Percentiles rank a stretch among this genome's conserved stretches.
Evolutionary conservation across 1,140 invertebrate genomes (phyloP).

Genomic region (Rhagoletis pomonella): DNA sequence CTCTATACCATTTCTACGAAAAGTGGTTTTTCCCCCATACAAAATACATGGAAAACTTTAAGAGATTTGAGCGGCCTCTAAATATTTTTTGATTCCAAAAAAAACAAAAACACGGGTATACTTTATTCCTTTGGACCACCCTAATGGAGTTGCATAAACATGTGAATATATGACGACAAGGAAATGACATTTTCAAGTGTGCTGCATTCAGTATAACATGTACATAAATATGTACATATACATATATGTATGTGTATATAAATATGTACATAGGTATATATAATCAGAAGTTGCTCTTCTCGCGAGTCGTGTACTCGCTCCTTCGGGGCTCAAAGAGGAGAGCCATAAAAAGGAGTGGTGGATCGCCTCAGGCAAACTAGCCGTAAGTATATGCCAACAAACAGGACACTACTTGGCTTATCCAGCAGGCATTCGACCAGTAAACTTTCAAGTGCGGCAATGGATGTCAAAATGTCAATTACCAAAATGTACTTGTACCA

Average conservation of each 20-base stretch:
- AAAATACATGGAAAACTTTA: too few relatives aligned
- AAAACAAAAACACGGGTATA: too few relatives aligned
- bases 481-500: conserved; percentile 21
- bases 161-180: too few relatives aligned
- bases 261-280: neutral
- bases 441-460: conserved; percentile 34
- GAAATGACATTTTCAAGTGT: too few relatives aligned
- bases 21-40: too few relatives aligned
- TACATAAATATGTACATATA: neutral
- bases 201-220: too few relatives aligned
- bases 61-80: too few relatives aligned
- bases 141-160: too few relatives aligned
- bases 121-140: too few relatives aligned
- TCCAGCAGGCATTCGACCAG: neutral
- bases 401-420: neutral
- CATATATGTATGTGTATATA: neutral
- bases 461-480: conserved; percentile 45
- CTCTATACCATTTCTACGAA: too few relatives aligned
- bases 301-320: neutral
- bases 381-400: neutral
- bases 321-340: too few relatives aligned
- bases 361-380: neutral
- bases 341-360: neutral
- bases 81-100: too few relatives aligned
- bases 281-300: neutral